A percentile compares a stretch with the other conserved stretches of the same genome.
Evolutionary conservation across 2,113 vertebrate genomes (phyloP).

Genomic region (Callipepla squamata): DNA sequence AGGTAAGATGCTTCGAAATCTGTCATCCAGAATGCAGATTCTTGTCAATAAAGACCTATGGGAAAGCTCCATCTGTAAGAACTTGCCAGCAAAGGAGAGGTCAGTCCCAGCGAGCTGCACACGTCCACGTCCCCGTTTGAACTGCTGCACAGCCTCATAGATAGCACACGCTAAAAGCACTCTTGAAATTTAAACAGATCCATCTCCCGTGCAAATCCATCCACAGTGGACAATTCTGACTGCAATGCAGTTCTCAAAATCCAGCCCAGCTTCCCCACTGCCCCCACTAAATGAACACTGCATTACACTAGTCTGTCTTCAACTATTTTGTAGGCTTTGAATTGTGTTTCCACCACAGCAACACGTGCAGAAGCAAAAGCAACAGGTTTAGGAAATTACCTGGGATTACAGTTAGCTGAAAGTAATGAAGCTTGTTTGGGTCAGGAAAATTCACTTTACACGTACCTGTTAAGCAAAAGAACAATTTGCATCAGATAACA

Average conservation of each 20-base stretch:
- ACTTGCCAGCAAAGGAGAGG: not conserved
- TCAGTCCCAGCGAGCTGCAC: not conserved
- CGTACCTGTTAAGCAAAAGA: conserved; percentile 82
- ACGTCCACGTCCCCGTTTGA: accelerated
- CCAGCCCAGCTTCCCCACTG: not conserved
- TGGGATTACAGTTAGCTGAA: conserved; percentile 91
- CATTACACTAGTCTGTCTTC: not conserved
- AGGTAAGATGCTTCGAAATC: not conserved
- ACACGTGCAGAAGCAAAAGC: not conserved
- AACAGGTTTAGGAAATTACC: conserved; percentile 77
- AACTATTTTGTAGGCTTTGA: not conserved
- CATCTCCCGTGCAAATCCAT: not conserved
- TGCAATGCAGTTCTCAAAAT: not conserved
- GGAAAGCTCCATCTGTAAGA: not conserved
- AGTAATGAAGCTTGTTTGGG: conserved; percentile 93
- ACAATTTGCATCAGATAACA: not conserved
- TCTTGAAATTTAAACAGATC: not conserved
- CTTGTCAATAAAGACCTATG: not conserved
- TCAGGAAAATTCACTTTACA: conserved; percentile 95
- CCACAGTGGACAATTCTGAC: not conserved
- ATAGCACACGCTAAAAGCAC: not conserved
- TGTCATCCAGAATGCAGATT: not conserved
- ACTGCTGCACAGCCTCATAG: not conserved
- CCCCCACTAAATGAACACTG: not conserved
- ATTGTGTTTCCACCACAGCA: not conserved